Conservation (phyloP, 2,113 vertebrate species). For the Irena cyanogastra region DNA sequence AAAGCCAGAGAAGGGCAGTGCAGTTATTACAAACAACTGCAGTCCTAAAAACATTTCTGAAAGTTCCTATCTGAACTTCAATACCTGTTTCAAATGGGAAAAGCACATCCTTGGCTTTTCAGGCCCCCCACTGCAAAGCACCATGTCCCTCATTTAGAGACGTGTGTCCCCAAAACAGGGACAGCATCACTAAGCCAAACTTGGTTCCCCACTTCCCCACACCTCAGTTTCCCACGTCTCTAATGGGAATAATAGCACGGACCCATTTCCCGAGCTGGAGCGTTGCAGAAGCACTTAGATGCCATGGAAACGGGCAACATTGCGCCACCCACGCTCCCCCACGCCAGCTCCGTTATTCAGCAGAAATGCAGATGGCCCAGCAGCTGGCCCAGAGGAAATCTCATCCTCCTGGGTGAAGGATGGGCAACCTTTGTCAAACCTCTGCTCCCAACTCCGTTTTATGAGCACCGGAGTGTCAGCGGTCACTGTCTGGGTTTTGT, state of each 20-base stretch:
- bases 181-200: not conserved
- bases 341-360: not conserved
- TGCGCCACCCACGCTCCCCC: constrained; percentile 35
- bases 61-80: not conserved
- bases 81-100: not conserved
- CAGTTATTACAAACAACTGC: not conserved
- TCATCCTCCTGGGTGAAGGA: not conserved
- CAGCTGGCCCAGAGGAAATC: not conserved
- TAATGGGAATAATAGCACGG: not conserved
- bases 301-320: constrained; percentile 41
- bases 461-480: fast-evolving
- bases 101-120: not conserved
- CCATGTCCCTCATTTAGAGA: not conserved
- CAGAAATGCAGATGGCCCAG: not conserved
- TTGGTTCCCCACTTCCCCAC: not conserved
- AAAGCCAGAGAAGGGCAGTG: not conserved
- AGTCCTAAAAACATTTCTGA: not conserved
- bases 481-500: not conserved
- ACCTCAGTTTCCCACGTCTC: constrained; percentile 19
- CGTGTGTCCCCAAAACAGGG: fast-evolving
- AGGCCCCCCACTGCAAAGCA: not conserved
- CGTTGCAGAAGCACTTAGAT: constrained; percentile 7
- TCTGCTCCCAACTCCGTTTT: fast-evolving
- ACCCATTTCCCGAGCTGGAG: not conserved
- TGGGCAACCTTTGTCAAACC: not conserved